A percentile compares a stretch with the other conserved stretches of the same genome.
phyloP scores from a whole-genome alignment of 2,113 vertebrate species.

The Abramis brama region DNA sequence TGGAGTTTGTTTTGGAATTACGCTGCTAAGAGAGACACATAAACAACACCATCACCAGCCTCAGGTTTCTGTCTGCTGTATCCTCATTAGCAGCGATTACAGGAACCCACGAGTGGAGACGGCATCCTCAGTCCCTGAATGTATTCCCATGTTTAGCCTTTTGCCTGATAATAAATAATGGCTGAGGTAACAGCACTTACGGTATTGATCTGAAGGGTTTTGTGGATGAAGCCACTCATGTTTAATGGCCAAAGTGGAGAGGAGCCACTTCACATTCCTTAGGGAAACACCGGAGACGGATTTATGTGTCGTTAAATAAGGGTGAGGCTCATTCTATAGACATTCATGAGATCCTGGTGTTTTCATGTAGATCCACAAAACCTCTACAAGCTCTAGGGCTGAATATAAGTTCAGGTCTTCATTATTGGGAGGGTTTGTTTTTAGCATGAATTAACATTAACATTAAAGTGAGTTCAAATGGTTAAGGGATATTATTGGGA shows the following conservation, averaged over 20 bases:
- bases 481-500: not conserved
- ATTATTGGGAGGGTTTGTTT: not conserved
- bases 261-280: not conserved
- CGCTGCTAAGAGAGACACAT: slow-evolving; percentile 4
- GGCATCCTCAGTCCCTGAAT: not conserved
- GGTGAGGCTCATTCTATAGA: not conserved
- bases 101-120: not conserved
- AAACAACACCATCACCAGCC: slow-evolving; percentile 21
- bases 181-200: not conserved
- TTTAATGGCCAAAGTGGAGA: not conserved
- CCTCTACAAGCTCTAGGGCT: not conserved
- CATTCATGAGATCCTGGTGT: not conserved
- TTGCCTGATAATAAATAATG: not conserved
- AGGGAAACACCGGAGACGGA: not conserved
- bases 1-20: slow-evolving; percentile 7
- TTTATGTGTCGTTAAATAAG: not conserved
- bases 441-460: not conserved
- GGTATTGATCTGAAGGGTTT: slow-evolving; percentile 10
- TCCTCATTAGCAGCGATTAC: slow-evolving; percentile 8
- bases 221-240: not conserved
- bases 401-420: not conserved
- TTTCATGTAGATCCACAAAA: not conserved
- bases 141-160: not conserved
- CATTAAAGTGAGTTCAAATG: not conserved
- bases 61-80: not conserved